phyloP scores from a whole-genome alignment of 64 coral and sea anemone genomes.

The Porites australiensis region DNA sequence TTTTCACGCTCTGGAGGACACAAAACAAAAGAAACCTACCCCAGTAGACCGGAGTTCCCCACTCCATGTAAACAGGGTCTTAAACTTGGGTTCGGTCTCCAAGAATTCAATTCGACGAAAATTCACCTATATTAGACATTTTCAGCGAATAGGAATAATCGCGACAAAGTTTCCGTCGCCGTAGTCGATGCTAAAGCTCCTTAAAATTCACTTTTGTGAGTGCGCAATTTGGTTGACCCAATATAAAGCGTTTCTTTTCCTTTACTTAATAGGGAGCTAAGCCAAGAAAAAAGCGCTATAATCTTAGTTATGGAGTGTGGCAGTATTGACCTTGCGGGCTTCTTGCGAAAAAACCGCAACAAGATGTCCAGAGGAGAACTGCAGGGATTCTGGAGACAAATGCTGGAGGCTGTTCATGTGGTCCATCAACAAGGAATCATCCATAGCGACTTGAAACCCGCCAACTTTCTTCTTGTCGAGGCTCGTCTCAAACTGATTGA shows the following conservation, averaged over 20 bases:
- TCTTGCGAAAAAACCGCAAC: constrained; percentile 81
- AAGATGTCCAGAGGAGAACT: constrained; percentile 81
- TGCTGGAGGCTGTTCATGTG: constrained; percentile 93
- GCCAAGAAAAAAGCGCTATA: constrained; percentile 71
- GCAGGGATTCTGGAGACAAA: constrained; percentile 87
- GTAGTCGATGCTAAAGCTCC: no score
- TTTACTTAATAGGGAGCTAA: constrained; percentile 83
- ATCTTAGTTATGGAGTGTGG: constrained; percentile 92
- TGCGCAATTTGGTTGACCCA: no score
- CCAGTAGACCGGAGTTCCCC: no score
- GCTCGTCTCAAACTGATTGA: constrained; percentile 94
- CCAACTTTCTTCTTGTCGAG: constrained; percentile 96
- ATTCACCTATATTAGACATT: no score
- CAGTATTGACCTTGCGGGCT: constrained; percentile 91
- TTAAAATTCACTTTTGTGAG: no score
- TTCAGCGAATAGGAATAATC: no score
- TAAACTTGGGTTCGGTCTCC: no score
- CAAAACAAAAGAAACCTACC: no score
- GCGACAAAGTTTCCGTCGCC: no score
- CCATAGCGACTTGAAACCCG: constrained; percentile 96
- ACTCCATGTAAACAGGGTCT: no score
- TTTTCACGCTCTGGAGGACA: no score
- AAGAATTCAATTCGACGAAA: no score
- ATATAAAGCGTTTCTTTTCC: neutral
- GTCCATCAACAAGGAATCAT: constrained; percentile 90